These are phyloP conservation scores for Dynastes maya DNA, from an alignment of 2,888 invertebrate species.

Conservation along the genomic window DNA sequence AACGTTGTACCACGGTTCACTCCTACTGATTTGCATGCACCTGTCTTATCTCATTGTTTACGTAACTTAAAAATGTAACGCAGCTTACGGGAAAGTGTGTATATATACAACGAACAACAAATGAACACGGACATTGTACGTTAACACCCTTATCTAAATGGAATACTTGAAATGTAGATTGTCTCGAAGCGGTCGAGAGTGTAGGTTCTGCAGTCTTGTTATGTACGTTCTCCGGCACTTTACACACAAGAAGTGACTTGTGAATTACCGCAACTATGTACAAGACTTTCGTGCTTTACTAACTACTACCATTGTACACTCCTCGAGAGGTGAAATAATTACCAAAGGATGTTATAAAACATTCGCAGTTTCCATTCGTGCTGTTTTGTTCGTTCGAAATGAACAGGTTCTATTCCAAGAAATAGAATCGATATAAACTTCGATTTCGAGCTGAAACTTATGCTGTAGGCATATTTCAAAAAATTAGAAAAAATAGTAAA, in stretches of 20 bases:
- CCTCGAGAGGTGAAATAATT: too few relatives aligned
- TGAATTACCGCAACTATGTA: neutral
- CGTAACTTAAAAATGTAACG: neutral
- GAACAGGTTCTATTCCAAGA: too few relatives aligned
- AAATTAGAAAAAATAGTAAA: too few relatives aligned
- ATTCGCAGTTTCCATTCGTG: too few relatives aligned
- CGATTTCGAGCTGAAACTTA: too few relatives aligned
- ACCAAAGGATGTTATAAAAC: too few relatives aligned
- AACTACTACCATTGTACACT: too few relatives aligned
- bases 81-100: neutral
- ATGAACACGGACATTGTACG: slow-evolving; percentile 13
- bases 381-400: too few relatives aligned
- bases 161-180: slow-evolving; percentile 30
- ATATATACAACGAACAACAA: slow-evolving; percentile 4
- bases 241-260: neutral
- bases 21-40: neutral
- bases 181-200: neutral
- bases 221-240: neutral
- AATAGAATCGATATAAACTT: too few relatives aligned
- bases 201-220: slow-evolving; percentile 2
- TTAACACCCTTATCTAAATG: slow-evolving; percentile 38
- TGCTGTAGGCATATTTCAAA: too few relatives aligned
- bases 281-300: too few relatives aligned
- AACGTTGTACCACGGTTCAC: too few relatives aligned
- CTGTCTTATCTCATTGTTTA: slow-evolving; percentile 1